These are phyloP conservation scores for Solea senegalensis DNA, from an alignment of 2,113 vertebrate genomes.

Conservation along the genomic window DNA sequence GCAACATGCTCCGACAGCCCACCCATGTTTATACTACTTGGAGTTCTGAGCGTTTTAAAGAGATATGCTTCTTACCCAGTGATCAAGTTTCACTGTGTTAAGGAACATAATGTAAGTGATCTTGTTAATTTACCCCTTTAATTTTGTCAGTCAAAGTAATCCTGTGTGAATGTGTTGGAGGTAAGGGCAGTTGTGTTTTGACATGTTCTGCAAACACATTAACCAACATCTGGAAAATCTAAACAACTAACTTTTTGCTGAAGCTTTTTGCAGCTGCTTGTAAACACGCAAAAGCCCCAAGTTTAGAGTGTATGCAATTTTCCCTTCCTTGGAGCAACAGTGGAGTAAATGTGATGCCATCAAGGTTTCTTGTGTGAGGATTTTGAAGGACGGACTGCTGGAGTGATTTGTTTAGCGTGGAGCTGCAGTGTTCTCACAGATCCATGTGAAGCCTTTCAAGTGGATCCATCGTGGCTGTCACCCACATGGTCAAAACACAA, in stretches of 20 bases:
- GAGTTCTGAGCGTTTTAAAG: conserved; percentile 4
- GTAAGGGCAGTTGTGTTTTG: conserved; percentile 23
- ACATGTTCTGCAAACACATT: conserved; percentile 12
- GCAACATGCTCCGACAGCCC: conserved; percentile 60
- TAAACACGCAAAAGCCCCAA: conserved; percentile 12
- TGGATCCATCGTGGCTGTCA: conserved; percentile 11
- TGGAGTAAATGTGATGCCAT: background rate
- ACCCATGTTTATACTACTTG: conserved; percentile 10
- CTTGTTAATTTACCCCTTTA: background rate
- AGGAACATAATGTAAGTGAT: conserved; percentile 1
- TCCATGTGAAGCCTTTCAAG: conserved; percentile 35
- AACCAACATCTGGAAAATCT: conserved; percentile 20
- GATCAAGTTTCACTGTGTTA: conserved; percentile 10
- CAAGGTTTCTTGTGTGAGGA: conserved; percentile 13
- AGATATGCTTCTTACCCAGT: conserved; percentile 9
- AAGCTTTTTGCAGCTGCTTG: conserved; percentile 13
- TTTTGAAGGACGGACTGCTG: conserved; percentile 2
- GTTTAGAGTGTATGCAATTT: conserved; percentile 38
- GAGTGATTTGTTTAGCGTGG: conserved; percentile 30
- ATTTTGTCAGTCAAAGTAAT: background rate
- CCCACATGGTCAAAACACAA: conserved; percentile 9
- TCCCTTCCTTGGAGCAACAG: background rate
- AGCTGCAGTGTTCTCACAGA: conserved; percentile 54
- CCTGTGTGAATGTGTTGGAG: conserved; percentile 5
- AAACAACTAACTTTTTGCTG: conserved; percentile 32